phyloP scores from a whole-genome alignment of 37 sponge, comb jelly and placozoan species.

The Beroe ovata region DNA sequence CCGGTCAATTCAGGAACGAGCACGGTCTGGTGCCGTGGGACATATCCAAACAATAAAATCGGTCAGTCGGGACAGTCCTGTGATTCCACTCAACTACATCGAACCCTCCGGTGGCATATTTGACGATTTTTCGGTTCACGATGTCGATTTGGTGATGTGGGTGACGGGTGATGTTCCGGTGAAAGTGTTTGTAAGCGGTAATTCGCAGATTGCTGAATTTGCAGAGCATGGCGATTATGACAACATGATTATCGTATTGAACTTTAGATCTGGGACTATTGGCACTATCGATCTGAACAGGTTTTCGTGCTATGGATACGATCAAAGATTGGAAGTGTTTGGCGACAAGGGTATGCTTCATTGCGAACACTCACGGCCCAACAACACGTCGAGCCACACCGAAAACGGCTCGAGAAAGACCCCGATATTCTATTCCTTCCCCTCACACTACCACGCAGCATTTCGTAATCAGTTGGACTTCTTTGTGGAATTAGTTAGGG shows the following conservation, averaged over 20 bases:
- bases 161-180: conserved; percentile 42
- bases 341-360: conserved; percentile 35
- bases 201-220: conserved; percentile 36
- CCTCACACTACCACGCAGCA: conserved; percentile 30
- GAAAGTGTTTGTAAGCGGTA: conserved; percentile 30
- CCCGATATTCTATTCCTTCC: conserved; percentile 40
- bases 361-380: conserved; percentile 40
- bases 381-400: not conserved
- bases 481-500: conserved; percentile 57
- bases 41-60: conserved; percentile 13
- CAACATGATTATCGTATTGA: conserved; percentile 37
- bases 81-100: conserved; percentile 31
- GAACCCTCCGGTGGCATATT: conserved; percentile 62
- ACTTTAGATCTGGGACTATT: not conserved
- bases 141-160: conserved; percentile 35
- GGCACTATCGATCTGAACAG: conserved; percentile 46
- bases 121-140: conserved; percentile 57
- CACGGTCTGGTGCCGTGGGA: conserved; percentile 19
- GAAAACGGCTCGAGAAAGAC: not conserved
- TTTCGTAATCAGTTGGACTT: conserved; percentile 7
- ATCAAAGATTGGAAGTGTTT: conserved; percentile 62
- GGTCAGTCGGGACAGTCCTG: conserved; percentile 35
- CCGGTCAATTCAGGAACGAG: conserved; percentile 9
- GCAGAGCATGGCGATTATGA: not conserved
- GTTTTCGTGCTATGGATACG: conserved; percentile 34